These are phyloP conservation scores for Gambusia holbrooki DNA, from an alignment of 2,113 vertebrate genomes.

Conservation along the genomic window DNA sequence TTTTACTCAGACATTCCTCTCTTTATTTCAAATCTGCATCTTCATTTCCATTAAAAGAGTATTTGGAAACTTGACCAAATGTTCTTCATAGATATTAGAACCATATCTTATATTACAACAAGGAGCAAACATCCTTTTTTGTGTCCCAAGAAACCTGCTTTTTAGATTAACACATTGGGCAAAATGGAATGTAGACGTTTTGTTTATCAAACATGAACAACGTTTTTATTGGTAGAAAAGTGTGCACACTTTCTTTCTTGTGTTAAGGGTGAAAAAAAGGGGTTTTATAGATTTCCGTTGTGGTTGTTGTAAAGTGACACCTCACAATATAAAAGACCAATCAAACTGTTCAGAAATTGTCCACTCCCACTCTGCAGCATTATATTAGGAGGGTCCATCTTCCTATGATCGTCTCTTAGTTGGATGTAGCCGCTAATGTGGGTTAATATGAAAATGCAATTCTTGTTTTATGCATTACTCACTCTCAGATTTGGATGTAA, in stretches of 20 bases:
- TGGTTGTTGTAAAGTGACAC: not conserved
- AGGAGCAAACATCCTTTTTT: not conserved
- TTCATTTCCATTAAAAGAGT: too few relatives aligned
- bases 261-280: not conserved
- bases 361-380: conserved; percentile 26
- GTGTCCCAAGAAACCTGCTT: not conserved
- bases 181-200: not conserved
- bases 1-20: too few relatives aligned
- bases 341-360: conserved; percentile 16
- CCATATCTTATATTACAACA: too few relatives aligned
- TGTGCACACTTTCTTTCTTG: not conserved
- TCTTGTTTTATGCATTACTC: conserved; percentile 13
- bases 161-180: too few relatives aligned
- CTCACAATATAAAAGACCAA: conserved; percentile 17
- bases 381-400: not conserved
- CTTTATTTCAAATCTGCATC: too few relatives aligned
- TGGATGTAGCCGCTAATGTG: not conserved
- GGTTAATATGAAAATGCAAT: conserved; percentile 23
- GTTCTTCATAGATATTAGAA: too few relatives aligned
- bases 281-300: conserved; percentile 30
- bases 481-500: conserved; percentile 21
- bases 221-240: not conserved
- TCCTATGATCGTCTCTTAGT: not conserved
- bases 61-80: too few relatives aligned
- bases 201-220: not conserved